phyloP scores from a whole-genome alignment of 2,888 invertebrate genomes.

The Unio pictorum region DNA sequence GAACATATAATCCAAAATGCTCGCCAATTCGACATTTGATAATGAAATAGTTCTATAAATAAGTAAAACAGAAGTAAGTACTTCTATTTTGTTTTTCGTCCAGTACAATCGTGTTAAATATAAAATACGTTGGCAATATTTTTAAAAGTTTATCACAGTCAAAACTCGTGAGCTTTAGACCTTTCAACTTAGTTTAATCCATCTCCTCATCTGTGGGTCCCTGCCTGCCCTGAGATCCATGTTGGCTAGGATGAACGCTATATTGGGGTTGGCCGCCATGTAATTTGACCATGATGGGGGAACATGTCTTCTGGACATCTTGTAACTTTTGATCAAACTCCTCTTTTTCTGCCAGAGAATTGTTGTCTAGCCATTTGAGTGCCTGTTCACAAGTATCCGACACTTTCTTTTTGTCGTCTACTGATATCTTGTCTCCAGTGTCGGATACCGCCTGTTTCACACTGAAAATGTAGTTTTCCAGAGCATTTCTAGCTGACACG shows the following conservation, averaged over 20 bases:
- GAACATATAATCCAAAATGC: too few relatives aligned
- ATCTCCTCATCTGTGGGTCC: constrained; percentile 78
- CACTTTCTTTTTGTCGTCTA: constrained; percentile 81
- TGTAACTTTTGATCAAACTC: constrained; percentile 85
- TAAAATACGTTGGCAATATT: too few relatives aligned
- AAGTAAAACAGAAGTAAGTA: too few relatives aligned
- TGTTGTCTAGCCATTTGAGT: constrained; percentile 85
- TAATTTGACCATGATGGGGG: constrained; percentile 81
- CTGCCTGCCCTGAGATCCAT: constrained; percentile 44
- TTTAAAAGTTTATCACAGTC: too few relatives aligned
- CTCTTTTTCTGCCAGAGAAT: constrained; percentile 82
- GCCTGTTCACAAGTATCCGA: constrained; percentile 75
- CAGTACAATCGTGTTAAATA: too few relatives aligned
- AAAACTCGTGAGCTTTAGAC: background rate
- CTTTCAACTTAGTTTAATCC: constrained; percentile 69
- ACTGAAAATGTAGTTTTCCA: constrained; percentile 60
- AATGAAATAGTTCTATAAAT: too few relatives aligned
- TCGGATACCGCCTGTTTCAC: constrained; percentile 77
- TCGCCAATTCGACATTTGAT: too few relatives aligned
- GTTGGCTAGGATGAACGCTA: constrained; percentile 5
- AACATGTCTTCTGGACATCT: constrained; percentile 82
- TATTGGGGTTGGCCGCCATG: constrained; percentile 38
- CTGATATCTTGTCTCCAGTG: constrained; percentile 73
- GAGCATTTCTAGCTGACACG: constrained; percentile 55
- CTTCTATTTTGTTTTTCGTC: too few relatives aligned